phyloP scores from a whole-genome alignment of 2,888 invertebrate genomes.

The Dryomyza anilis region DNA sequence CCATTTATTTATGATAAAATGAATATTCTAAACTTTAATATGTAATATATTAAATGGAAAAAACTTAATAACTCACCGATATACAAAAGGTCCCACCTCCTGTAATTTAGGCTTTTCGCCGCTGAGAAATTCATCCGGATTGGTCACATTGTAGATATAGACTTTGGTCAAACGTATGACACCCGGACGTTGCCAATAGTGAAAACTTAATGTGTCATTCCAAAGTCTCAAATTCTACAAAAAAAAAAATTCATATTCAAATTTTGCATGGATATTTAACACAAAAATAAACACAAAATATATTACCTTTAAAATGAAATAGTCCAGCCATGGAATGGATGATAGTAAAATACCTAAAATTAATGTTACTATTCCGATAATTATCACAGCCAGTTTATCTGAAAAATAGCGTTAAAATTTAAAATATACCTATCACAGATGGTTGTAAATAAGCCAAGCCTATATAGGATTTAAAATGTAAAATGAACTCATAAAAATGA shows the following conservation, averaged over 20 bases:
- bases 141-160: constrained; percentile 88
- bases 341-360: constrained; percentile 80
- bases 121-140: constrained; percentile 77
- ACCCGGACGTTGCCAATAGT: constrained; percentile 88
- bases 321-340: constrained; percentile 87
- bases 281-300: no score
- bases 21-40: neutral
- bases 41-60: neutral
- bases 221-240: constrained; percentile 80
- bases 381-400: constrained; percentile 81
- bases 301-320: constrained; percentile 82
- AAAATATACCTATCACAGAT: neutral
- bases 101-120: constrained; percentile 82
- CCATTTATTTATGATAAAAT: neutral
- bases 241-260: constrained; percentile 26
- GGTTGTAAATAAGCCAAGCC: neutral
- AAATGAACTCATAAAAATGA: no score
- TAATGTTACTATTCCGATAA: constrained; percentile 80
- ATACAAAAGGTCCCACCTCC: constrained; percentile 86
- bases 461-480: no score
- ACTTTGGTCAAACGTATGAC: constrained; percentile 83
- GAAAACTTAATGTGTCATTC: constrained; percentile 85
- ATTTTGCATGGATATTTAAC: neutral
- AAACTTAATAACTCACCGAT: constrained; percentile 67
- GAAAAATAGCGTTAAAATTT: constrained; percentile 61